Conservation (phyloP, 2,797 vertebrate species). For the Lagorchestes hirsutus region DNA sequence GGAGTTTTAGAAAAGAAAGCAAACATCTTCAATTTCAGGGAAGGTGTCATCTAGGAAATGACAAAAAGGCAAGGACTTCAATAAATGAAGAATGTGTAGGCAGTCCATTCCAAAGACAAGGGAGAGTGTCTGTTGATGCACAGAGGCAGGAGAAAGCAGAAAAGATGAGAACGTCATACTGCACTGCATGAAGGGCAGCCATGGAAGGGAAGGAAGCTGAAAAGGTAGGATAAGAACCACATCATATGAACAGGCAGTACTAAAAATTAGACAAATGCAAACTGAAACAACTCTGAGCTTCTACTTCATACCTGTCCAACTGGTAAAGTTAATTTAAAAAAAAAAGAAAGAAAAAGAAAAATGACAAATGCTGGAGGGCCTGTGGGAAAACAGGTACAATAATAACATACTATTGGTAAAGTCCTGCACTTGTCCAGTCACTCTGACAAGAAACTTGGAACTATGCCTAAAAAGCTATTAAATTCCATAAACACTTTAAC, state of each 20-base stretch:
- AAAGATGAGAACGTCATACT: neutral
- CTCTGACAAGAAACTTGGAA: neutral
- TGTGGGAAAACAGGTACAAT: neutral
- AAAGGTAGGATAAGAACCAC: neutral
- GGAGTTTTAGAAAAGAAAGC: neutral
- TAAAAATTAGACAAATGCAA: neutral
- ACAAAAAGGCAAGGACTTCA: neutral
- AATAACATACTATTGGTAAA: neutral
- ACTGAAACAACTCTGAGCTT: neutral
- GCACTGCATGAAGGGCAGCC: neutral
- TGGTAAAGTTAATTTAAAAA: neutral
- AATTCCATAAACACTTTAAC: neutral
- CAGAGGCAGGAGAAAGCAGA: neutral
- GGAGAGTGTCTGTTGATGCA: neutral
- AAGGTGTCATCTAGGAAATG: neutral
- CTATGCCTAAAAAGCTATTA: neutral
- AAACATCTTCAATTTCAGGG: neutral
- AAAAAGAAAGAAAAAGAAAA: neutral
- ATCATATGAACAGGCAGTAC: neutral
- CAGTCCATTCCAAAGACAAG: neutral
- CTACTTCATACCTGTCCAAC: neutral
- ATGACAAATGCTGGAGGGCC: neutral
- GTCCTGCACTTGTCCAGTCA: neutral
- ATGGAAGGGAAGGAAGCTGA: neutral
- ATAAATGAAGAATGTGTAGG: neutral